Percentiles rank a stretch among this genome's conserved stretches.
These are phyloP conservation scores for Diacarnus erythraeanus DNA, from an alignment of 37 sponge, comb jelly and placozoan genomes.

Conservation along the genomic window DNA sequence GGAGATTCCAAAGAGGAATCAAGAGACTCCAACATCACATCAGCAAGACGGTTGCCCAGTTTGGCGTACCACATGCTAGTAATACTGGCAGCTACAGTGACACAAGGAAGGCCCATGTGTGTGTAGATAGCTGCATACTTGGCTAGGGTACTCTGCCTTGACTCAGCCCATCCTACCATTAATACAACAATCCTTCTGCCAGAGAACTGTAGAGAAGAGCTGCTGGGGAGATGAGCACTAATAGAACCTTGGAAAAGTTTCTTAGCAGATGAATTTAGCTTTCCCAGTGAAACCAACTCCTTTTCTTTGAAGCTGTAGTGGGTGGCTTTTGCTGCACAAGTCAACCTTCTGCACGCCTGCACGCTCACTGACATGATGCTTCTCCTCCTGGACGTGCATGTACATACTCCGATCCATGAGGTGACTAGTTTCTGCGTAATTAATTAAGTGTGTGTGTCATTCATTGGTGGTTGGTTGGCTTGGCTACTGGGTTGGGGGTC, in stretches of 20 bases:
- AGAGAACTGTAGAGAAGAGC: background rate
- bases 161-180: conserved; percentile 59
- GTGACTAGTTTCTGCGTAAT: too few species aligned
- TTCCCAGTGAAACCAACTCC: background rate
- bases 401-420: too few species aligned
- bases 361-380: too few species aligned
- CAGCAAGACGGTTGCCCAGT: background rate
- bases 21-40: conserved; percentile 1
- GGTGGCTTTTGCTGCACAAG: background rate
- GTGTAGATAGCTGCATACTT: conserved; percentile 56
- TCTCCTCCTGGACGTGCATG: too few species aligned
- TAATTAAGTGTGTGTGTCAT: too few species aligned
- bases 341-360: background rate
- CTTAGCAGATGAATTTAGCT: background rate
- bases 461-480: too few species aligned
- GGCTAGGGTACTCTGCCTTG: conserved; percentile 8
- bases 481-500: too few species aligned
- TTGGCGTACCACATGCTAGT: conserved; percentile 26
- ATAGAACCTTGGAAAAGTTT: background rate
- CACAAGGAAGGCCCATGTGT: conserved; percentile 30
- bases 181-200: background rate
- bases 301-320: background rate
- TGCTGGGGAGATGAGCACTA: background rate
- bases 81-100: conserved; percentile 35
- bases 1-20: background rate